Percentiles rank a stretch among this genome's conserved stretches.
Evolutionary conservation across 1,140 invertebrate species (phyloP).

Genomic region (Hylaeus volcanicus): DNA sequence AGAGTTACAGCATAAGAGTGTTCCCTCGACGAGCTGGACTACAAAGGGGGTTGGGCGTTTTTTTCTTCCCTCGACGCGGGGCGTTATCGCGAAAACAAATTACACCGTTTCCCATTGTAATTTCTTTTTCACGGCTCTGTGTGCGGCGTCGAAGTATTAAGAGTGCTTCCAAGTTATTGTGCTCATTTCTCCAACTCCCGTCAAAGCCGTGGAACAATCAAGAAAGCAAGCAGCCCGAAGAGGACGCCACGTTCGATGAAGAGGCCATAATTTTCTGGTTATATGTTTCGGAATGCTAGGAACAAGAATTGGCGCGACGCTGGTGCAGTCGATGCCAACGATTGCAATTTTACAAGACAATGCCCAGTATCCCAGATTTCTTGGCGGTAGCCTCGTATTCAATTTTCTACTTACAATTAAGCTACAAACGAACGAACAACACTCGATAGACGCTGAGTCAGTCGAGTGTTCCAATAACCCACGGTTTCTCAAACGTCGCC

Average conservation of each 20-base stretch:
- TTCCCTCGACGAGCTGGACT: not conserved
- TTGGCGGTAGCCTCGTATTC: not conserved
- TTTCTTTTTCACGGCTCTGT: conserved; percentile 50
- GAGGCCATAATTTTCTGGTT: conserved; percentile 54
- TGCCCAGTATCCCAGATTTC: conserved; percentile 1
- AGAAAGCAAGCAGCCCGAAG: conserved; percentile 12
- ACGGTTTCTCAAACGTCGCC: too few species aligned
- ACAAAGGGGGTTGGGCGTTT: conserved; percentile 16
- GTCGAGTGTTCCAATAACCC: not conserved
- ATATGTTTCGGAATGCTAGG: conserved; percentile 29
- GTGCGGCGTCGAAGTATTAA: conserved; percentile 16
- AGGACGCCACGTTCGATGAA: conserved; percentile 6
- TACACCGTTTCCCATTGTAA: conserved; percentile 60
- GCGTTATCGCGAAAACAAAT: conserved; percentile 67
- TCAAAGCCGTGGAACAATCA: conserved; percentile 40
- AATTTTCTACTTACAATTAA: not conserved
- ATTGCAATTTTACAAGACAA: conserved; percentile 16
- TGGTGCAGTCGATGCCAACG: conserved; percentile 17
- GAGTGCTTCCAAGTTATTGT: conserved; percentile 20
- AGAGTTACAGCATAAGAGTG: conserved; percentile 4
- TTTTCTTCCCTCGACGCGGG: not conserved
- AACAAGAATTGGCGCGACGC: conserved; percentile 4
- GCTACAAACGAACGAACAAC: not conserved
- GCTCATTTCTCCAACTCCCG: conserved; percentile 3
- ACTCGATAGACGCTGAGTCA: not conserved